Base-by-base conservation (phyloP, 2,888 invertebrate species). In the Sminthurinus aureus region DNA sequence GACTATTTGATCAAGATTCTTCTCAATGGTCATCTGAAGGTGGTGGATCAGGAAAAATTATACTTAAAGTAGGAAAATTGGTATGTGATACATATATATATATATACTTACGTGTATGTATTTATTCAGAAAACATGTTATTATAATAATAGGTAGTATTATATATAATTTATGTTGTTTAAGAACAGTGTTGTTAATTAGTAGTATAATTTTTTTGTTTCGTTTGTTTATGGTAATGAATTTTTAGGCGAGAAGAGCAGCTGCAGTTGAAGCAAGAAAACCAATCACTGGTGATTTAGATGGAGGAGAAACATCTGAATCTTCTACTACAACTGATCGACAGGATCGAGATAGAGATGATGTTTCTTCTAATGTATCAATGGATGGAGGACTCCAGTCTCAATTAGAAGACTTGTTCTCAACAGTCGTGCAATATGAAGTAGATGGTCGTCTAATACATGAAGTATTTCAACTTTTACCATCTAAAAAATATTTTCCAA, bases 391-490 rank as follows among this genome's bases (percentile, higher is more conserved):
- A 13, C 38, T 86, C 22, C 52, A 73, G 0, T 93, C 93, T 89
- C 92, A 92, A n/a, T 95, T 94, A 89, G 98, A 98, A 91, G 97
- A 98, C 90, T 92, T 98, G 13, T 97, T 99, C 90, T 94, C 94
- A 86, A 93, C 96, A 18, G 94, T 95, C 84, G 96, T 98, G 94
- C 94, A 95, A 79, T 96, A 97, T 0, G 95, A 96, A 90, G 92
- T 93, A 58, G 92, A 93, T 84, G 95, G 95, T 85, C 93, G 98
- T n/a, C 93, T 94, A 0, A 92, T 99, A 8, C 95, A 97, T 90
- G 93, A 94, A 2, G 95, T 94, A 87, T 99, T 99, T 90, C 96
- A 97, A 90, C 92, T 98, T 83, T 92, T 99, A 79, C 98, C 98
- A 0, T 96, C 97, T 0, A 96, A 95, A 90, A 95, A 96, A 91